A percentile compares a stretch with the other conserved stretches of the same genome.
These are phyloP conservation scores for Acronicta alni DNA, from an alignment of 2,888 invertebrate species.

Conservation along the genomic window DNA sequence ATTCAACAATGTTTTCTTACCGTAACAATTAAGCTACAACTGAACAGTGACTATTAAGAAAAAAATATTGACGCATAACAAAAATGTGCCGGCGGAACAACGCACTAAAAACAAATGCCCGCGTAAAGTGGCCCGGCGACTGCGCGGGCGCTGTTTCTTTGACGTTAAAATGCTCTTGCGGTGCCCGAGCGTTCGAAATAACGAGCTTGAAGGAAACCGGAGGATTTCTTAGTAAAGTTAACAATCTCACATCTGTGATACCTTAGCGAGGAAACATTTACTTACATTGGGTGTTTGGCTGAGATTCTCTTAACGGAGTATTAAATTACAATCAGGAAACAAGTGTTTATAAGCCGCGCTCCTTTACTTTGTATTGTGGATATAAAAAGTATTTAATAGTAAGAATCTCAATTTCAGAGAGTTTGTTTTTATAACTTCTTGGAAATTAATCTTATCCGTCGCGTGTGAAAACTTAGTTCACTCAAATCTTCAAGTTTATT, in stretches of 20 bases:
- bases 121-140: constrained; percentile 59
- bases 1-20: constrained; percentile 34
- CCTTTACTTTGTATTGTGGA: constrained; percentile 43
- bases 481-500: neutral
- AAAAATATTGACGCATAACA: constrained; percentile 55
- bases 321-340: constrained; percentile 57
- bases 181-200: constrained; percentile 63
- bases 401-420: constrained; percentile 13
- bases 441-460: neutral
- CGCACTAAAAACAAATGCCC: constrained; percentile 68
- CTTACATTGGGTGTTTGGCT: constrained; percentile 39
- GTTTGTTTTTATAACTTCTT: neutral
- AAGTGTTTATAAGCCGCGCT: constrained; percentile 27
- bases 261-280: constrained; percentile 54
- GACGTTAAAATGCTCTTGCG: constrained; percentile 62
- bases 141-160: constrained; percentile 65
- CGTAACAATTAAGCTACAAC: constrained; percentile 55
- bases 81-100: constrained; percentile 52
- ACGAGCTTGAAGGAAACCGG: constrained; percentile 63
- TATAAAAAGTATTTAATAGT: constrained; percentile 28
- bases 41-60: constrained; percentile 44
- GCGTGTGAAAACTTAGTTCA: neutral
- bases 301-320: constrained; percentile 40
- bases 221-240: constrained; percentile 65
- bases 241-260: constrained; percentile 61